Conservation (phyloP, 2,888 invertebrate genomes). For the Zhengitettix transpicula region DNA sequence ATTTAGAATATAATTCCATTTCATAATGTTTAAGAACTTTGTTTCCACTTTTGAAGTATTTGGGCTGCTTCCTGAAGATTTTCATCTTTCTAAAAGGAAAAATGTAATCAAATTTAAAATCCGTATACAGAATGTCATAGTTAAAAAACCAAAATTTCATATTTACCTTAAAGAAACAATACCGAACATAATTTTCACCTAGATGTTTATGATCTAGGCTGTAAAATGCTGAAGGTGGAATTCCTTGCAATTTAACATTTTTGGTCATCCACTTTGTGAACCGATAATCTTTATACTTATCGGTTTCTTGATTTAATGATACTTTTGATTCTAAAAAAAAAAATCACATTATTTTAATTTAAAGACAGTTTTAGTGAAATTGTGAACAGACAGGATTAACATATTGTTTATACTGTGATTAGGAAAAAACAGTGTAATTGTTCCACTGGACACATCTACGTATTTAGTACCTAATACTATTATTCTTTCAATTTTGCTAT, state of each 20-base stretch:
- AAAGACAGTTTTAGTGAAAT: neutral
- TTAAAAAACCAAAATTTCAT: neutral
- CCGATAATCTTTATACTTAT: slow-evolving; percentile 66
- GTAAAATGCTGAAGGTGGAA: slow-evolving; percentile 92
- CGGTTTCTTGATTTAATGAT: slow-evolving; percentile 49
- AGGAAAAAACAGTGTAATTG: no score
- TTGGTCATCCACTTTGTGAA: slow-evolving; percentile 95
- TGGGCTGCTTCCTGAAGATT: slow-evolving; percentile 48
- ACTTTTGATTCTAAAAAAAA: slow-evolving; percentile 39
- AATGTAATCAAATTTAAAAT: neutral
- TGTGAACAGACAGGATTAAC: no score
- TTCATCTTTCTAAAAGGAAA: slow-evolving; percentile 46
- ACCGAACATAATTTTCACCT: slow-evolving; percentile 73
- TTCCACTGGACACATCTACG: no score
- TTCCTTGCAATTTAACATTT: slow-evolving; percentile 79
- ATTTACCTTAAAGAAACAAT: slow-evolving; percentile 82
- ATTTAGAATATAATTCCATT: neutral
- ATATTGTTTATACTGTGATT: no score
- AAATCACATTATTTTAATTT: neutral
- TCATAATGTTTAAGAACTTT: neutral
- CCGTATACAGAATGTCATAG: neutral
- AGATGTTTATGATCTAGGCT: slow-evolving; percentile 57
- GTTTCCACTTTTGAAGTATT: slow-evolving; percentile 42
- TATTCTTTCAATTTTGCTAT: no score
- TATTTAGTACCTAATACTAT: no score